Evolutionary conservation across 2,888 invertebrate genomes (phyloP).

Genomic region (Ectemnius continuus): DNA sequence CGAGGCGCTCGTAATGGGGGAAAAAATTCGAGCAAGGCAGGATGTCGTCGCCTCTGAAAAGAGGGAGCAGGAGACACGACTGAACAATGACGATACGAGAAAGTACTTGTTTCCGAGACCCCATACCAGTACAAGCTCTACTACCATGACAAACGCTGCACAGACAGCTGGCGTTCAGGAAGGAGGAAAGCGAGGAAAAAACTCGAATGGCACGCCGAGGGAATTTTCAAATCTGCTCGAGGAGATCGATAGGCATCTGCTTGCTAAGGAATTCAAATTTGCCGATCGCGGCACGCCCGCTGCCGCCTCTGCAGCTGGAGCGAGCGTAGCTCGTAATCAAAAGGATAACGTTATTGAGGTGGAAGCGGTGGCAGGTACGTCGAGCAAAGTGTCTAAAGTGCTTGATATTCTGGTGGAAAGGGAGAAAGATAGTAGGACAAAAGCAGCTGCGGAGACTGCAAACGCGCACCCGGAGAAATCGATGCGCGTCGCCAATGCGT

Average conservation of each 20-base stretch:
- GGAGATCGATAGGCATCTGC: constrained; percentile 68
- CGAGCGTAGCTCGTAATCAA: constrained; percentile 25
- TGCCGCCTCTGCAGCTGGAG: constrained; percentile 9
- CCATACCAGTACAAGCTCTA: constrained; percentile 11
- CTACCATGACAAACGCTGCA: constrained; percentile 22
- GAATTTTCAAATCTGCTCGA: constrained; percentile 72
- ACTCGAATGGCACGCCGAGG: constrained; percentile 44
- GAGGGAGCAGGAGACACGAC: constrained; percentile 11
- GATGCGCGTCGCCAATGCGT: constrained; percentile 34
- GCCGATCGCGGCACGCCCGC: constrained; percentile 29
- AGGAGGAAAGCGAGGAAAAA: constrained; percentile 6
- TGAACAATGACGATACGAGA: constrained; percentile 33
- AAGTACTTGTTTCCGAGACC: constrained; percentile 28
- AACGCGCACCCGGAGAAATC: constrained; percentile 39
- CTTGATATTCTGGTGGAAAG: constrained; percentile 67
- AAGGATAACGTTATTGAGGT: constrained; percentile 39
- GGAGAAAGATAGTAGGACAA: constrained; percentile 61
- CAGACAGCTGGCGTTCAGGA: constrained; percentile 19
- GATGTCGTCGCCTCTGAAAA: constrained; percentile 36
- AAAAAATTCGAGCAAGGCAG: constrained; percentile 40
- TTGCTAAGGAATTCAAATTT: constrained; percentile 53
- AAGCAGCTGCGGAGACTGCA: constrained; percentile 7
- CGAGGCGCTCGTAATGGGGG: constrained; percentile 21
- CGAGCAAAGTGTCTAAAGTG: constrained; percentile 67
- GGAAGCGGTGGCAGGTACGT: constrained; percentile 48